Base-by-base conservation (phyloP, 2,113 vertebrate species). In the Puma concolor region DNA sequence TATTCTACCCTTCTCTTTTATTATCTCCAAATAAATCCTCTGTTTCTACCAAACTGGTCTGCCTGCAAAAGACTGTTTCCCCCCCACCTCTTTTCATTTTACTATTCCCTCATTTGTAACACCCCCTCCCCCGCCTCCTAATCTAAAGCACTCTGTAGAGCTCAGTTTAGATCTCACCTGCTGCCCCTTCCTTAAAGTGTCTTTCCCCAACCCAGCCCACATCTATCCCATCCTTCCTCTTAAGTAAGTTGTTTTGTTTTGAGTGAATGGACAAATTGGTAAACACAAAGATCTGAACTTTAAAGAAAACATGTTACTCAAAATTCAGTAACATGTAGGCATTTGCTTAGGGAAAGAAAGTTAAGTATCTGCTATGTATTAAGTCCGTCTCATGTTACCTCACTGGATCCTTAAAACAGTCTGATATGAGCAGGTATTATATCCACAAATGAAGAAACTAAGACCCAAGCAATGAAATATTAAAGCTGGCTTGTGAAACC, bases 381-480 rank as follows among this genome's bases (percentile, higher is more conserved):
- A 27, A 67, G 57, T 91, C 36, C 25, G 8, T 87, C 38, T 85
- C n/a, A 38, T 81, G 33, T 93, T 86, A 90, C 54, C 48, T 93
- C 93, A 67, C 23, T 63, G 33, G 66, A 67, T 81, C 91, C 60
- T 91, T 96, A 91, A 83, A 95, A 77, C n/a, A 66, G 52, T 84
- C 41, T 25, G 16, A 69, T 87, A 15, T 80, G 31, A 86, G 31
- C 48, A 76, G 48, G 7, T 86, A 71, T 88, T 96, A 64, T 57
- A 88, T 15, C 83, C n/a, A 88, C 29, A 88, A 44, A 88, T 97
- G 77, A 96, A 83, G 87, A 94, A 88, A 88, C 36, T 79, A 83
- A 97, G 83, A 81, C 60, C 12, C 23, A 67, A 77, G 83, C 41
- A 91, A 33, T 77, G 44, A 87, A 94, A 12, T 71, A 12, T 27